A percentile compares a stretch with the other conserved stretches of the same genome.
These are phyloP conservation scores for Syritta pipiens DNA, from an alignment of 2,888 invertebrate species.

Conservation along the genomic window DNA sequence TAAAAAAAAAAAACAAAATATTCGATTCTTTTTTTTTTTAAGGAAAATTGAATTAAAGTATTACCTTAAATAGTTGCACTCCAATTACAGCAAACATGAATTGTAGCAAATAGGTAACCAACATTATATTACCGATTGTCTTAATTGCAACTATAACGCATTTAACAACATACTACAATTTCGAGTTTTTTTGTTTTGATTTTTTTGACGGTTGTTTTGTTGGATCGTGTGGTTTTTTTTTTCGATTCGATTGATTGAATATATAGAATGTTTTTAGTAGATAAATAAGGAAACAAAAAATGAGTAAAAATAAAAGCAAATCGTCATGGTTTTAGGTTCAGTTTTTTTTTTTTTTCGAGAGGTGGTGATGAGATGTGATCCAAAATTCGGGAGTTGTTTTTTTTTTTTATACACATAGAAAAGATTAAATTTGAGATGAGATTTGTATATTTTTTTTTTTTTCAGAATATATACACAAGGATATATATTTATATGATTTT, in stretches of 20 bases:
- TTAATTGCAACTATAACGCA: conserved; percentile 99
- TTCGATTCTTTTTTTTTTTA: conserved; percentile 65
- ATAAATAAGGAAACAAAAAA: not conserved
- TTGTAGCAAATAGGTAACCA: conserved; percentile 99
- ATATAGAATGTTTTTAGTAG: not conserved
- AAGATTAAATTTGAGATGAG: too few species aligned
- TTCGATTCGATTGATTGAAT: conserved; percentile 34
- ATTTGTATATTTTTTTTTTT: conserved; percentile 2
- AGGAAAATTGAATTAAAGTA: conserved; percentile 65
- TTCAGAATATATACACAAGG: conserved; percentile 4
- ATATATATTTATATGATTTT: conserved; percentile 30
- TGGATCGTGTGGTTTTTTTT: conserved; percentile 24
- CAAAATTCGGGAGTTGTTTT: conserved; percentile 24
- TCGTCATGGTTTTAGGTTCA: not conserved
- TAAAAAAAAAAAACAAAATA: too few species aligned
- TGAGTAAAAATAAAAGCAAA: conserved; percentile 7
- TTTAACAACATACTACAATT: conserved; percentile 99
- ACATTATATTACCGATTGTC: conserved; percentile 99
- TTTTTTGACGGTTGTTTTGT: conserved; percentile 35
- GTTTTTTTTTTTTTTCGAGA: conserved; percentile 17
- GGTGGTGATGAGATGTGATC: conserved; percentile 21
- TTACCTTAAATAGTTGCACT: conserved; percentile 97
- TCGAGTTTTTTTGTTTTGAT: not conserved
- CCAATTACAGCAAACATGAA: conserved; percentile 99
- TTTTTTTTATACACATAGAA: too few species aligned